These are phyloP conservation scores for Rhorus exstirpatorius DNA, from an alignment of 2,888 invertebrate species.

Conservation along the genomic window DNA sequence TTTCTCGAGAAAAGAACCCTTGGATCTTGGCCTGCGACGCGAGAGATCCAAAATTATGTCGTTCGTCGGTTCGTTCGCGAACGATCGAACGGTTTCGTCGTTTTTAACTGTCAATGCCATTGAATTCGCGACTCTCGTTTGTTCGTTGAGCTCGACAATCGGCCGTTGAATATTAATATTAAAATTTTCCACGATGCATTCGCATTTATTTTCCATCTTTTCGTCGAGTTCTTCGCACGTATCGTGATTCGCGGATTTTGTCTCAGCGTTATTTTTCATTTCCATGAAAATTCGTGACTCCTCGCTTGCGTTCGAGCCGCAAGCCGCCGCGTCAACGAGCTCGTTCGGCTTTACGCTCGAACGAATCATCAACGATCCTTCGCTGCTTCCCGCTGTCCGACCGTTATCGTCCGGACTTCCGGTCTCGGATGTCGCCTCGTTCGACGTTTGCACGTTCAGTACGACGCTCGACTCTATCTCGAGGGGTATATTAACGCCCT, in stretches of 20 bases:
- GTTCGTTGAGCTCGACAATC: slow-evolving; percentile 17
- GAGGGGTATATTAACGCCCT: slow-evolving; percentile 83
- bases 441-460: slow-evolving; percentile 80
- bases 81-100: background rate
- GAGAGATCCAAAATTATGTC: slow-evolving; percentile 84
- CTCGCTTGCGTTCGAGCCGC: slow-evolving; percentile 45
- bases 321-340: slow-evolving; percentile 54
- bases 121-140: background rate
- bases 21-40: slow-evolving; percentile 82
- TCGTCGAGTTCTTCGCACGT: background rate
- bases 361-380: slow-evolving; percentile 40
- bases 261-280: slow-evolving; percentile 1
- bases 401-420: slow-evolving; percentile 69
- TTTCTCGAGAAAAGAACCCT: slow-evolving; percentile 84
- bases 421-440: slow-evolving; percentile 75
- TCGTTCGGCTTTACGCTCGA: slow-evolving; percentile 66
- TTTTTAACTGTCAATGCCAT: slow-evolving; percentile 17
- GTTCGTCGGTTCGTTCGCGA: slow-evolving; percentile 72
- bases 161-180: background rate
- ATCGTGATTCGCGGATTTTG: background rate
- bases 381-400: slow-evolving; percentile 64
- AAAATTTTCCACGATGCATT: background rate
- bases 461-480: slow-evolving; percentile 82
- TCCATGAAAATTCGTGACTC: slow-evolving; percentile 27
- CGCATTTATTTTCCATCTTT: slow-evolving; percentile 11